phyloP scores from a whole-genome alignment of 2,797 vertebrate genomes.

The Geotrypetes seraphini region DNA sequence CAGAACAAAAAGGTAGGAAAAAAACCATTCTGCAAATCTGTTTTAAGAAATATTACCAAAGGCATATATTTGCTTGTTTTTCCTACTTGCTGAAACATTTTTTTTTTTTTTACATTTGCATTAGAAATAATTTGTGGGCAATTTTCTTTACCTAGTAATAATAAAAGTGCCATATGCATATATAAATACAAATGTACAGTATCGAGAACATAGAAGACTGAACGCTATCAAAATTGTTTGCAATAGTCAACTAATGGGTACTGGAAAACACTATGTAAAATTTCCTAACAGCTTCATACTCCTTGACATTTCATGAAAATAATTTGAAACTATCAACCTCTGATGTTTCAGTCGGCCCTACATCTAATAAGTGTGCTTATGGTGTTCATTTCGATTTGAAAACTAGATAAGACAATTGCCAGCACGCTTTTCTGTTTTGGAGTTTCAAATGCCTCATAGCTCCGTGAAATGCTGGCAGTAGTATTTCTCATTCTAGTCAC shows the following conservation, averaged over 20 bases:
- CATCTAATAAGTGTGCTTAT: not conserved
- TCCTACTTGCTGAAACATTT: not conserved
- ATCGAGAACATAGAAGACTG: not conserved
- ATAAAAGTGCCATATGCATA: not conserved
- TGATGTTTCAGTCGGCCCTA: not conserved
- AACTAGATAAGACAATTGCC: not conserved
- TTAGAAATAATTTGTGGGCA: slow-evolving; percentile 3
- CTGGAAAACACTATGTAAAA: not conserved
- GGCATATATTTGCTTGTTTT: no score
- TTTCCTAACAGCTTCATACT: not conserved
- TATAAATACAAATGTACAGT: not conserved
- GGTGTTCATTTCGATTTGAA: not conserved
- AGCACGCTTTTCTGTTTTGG: not conserved
- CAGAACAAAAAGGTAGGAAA: no score
- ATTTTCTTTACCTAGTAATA: slow-evolving; percentile 1
- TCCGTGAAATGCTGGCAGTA: not conserved
- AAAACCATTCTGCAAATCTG: no score
- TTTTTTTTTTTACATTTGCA: not conserved
- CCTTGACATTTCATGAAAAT: not conserved
- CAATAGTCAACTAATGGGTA: not conserved
- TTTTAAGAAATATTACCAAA: no score
- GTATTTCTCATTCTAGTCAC: not conserved
- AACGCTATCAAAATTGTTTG: not conserved
- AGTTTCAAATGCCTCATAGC: no score
- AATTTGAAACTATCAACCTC: not conserved